phyloP scores from a whole-genome alignment of 2,113 vertebrate genomes.

The Actenoides lindsayi region DNA sequence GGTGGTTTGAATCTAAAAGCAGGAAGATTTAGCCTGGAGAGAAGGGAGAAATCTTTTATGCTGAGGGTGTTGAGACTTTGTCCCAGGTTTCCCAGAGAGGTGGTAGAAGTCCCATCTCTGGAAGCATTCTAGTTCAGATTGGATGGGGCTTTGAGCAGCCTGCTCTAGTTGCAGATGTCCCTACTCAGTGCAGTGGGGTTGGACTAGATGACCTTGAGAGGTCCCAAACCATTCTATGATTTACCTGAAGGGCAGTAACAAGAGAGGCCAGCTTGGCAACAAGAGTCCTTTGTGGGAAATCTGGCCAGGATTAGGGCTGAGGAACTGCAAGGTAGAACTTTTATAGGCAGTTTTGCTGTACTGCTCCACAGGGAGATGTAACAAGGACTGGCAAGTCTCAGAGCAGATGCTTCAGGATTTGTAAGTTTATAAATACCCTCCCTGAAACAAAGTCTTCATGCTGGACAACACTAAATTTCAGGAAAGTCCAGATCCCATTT shows the following conservation, averaged over 20 bases:
- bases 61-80: neutral
- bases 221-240: neutral
- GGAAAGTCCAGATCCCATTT: slow-evolving; percentile 24
- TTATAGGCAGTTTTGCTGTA: neutral
- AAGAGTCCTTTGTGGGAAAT: neutral
- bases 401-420: neutral
- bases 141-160: neutral
- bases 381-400: neutral
- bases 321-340: neutral
- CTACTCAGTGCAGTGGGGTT: neutral
- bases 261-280: neutral
- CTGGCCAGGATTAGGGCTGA: neutral
- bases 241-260: neutral
- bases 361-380: neutral
- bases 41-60: neutral
- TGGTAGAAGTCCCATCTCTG: neutral
- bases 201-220: neutral
- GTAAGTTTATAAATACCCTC: neutral
- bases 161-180: neutral
- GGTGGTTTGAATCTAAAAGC: no score
- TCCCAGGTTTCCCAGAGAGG: neutral
- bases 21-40: neutral
- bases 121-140: neutral
- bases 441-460: neutral
- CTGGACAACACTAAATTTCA: slow-evolving; percentile 10